Conservation (phyloP, 2,113 vertebrate genomes). For the Dipodomys spectabilis region DNA sequence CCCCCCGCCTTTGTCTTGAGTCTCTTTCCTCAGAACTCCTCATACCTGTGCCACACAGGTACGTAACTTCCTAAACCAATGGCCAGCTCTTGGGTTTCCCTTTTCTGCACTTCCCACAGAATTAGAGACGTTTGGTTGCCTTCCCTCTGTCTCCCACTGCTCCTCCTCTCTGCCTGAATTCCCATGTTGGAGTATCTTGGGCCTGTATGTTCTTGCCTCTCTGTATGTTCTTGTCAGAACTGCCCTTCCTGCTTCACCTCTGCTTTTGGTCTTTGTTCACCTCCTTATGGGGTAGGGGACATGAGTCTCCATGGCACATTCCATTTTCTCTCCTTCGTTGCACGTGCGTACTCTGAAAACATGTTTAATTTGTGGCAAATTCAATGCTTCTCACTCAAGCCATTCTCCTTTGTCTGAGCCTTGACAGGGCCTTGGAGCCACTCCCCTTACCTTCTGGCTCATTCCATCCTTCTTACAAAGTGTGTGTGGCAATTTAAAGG, state of each 20-base stretch:
- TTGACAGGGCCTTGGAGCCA: neutral
- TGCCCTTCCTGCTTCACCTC: neutral
- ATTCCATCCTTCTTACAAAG: neutral
- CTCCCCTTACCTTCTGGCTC: neutral
- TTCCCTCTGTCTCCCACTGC: neutral
- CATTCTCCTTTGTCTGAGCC: neutral
- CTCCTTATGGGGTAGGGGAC: neutral
- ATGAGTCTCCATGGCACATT: neutral
- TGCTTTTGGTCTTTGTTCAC: neutral
- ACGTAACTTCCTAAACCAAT: neutral
- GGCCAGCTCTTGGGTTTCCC: neutral
- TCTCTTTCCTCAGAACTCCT: neutral
- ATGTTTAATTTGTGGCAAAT: neutral
- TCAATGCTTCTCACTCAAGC: neutral
- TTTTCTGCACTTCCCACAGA: neutral
- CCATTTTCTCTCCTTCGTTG: neutral
- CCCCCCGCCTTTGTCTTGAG: neutral
- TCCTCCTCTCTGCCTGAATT: neutral
- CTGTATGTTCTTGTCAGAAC: neutral
- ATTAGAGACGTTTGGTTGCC: neutral
- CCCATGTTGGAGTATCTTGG: neutral
- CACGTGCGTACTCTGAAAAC: neutral
- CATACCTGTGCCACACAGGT: rapidly evolving
- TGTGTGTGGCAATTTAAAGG: neutral
- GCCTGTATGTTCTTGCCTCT: no score